phyloP scores from a whole-genome alignment of 2,888 invertebrate species.

The Mayetiola destructor region DNA sequence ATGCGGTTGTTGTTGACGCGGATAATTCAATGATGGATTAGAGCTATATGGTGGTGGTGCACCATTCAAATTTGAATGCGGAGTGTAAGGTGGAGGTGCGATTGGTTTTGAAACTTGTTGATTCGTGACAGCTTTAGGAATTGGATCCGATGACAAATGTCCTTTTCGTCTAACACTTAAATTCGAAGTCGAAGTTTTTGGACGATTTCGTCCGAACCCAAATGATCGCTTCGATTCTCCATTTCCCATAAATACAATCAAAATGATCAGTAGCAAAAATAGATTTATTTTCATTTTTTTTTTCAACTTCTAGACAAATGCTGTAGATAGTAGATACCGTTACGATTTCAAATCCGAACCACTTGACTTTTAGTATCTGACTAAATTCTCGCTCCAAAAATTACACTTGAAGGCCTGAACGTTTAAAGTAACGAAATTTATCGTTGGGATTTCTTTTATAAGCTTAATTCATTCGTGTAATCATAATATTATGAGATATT shows the following conservation, averaged over 20 bases:
- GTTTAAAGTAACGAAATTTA: no score
- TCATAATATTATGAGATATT: no score
- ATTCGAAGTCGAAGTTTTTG: neutral
- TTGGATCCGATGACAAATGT: neutral
- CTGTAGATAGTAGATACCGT: no score
- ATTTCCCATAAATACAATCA: neutral
- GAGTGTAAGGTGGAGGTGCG: neutral
- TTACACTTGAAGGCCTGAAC: no score
- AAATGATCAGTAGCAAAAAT: neutral
- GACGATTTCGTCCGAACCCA: constrained; percentile 2
- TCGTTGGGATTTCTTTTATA: no score
- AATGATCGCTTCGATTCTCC: constrained; percentile 5
- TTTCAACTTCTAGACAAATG: neutral
- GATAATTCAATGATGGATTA: neutral
- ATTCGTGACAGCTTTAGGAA: no score
- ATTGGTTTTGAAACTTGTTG: neutral
- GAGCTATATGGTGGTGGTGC: neutral
- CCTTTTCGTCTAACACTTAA: constrained; percentile 6
- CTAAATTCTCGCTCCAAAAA: no score
- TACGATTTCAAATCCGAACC: no score
- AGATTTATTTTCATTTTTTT: neutral
- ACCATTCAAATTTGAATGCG: neutral
- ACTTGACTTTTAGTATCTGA: no score
- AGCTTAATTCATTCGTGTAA: no score
- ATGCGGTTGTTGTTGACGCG: neutral